A percentile compares a stretch with the other conserved stretches of the same genome.
phyloP scores from a whole-genome alignment of 2,113 vertebrate species.

The Elephantulus edwardii region DNA sequence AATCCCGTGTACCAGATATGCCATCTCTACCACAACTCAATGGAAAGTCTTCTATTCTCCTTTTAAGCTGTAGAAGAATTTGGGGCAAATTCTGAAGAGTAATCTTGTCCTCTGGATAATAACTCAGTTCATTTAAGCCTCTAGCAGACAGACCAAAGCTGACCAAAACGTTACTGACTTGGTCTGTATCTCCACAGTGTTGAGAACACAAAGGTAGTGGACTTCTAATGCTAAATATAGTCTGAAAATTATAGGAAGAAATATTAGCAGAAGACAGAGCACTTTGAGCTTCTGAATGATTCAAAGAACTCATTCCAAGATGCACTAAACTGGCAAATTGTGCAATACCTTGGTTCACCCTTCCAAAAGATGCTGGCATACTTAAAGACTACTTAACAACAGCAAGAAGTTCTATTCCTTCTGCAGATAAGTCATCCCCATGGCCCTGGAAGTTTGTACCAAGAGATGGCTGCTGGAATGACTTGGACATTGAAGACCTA shows the following conservation, averaged over 20 bases:
- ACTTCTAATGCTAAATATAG: slow-evolving; percentile 89
- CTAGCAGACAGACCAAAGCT: slow-evolving; percentile 93
- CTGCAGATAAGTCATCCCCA: slow-evolving; percentile 89
- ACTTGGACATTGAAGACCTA: slow-evolving; percentile 91
- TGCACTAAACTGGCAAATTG: slow-evolving; percentile 91
- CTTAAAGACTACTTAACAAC: slow-evolving; percentile 96
- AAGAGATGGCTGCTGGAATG: slow-evolving; percentile 91
- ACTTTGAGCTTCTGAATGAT: slow-evolving; percentile 90
- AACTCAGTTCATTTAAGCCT: slow-evolving; percentile 93
- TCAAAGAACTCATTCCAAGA: slow-evolving; percentile 92
- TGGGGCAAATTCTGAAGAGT: slow-evolving; percentile 93
- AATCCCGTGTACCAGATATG: slow-evolving; percentile 89
- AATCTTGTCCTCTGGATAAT: slow-evolving; percentile 94
- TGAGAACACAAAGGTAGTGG: slow-evolving; percentile 87
- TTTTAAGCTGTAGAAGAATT: slow-evolving; percentile 93
- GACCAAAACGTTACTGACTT: slow-evolving; percentile 92
- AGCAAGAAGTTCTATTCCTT: slow-evolving; percentile 95
- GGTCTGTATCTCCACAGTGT: slow-evolving; percentile 89
- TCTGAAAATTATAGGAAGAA: slow-evolving; percentile 91
- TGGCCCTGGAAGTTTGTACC: slow-evolving; percentile 90
- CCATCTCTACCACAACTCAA: slow-evolving; percentile 90
- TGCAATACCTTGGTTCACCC: slow-evolving; percentile 91
- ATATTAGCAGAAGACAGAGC: slow-evolving; percentile 89
- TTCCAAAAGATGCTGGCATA: slow-evolving; percentile 92
- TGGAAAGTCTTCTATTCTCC: slow-evolving; percentile 87